These are phyloP conservation scores for Eumerus sabulonum DNA, from an alignment of 2,888 invertebrate genomes.

Conservation along the genomic window DNA sequence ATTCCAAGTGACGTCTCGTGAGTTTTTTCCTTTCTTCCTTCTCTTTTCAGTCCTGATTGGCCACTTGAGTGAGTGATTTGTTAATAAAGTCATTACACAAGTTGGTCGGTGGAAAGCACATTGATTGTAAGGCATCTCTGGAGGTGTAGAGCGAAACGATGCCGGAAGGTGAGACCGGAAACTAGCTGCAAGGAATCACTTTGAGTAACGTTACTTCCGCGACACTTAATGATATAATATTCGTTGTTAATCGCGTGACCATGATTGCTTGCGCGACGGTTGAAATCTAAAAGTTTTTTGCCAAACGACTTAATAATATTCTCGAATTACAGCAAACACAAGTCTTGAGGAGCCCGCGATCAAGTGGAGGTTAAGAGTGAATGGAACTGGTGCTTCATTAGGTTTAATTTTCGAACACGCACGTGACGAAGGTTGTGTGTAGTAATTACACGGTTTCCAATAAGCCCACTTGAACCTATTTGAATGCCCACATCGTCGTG, in stretches of 20 bases:
- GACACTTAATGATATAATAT: slow-evolving; percentile 67
- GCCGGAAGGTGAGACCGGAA: slow-evolving; percentile 65
- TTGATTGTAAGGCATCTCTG: not conserved
- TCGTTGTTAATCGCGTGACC: slow-evolving; percentile 65
- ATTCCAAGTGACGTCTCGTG: slow-evolving; percentile 59
- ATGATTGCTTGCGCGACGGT: slow-evolving; percentile 36
- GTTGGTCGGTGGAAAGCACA: slow-evolving; percentile 11
- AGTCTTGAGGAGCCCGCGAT: slow-evolving; percentile 11
- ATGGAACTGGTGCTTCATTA: slow-evolving; percentile 52
- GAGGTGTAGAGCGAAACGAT: slow-evolving; percentile 31
- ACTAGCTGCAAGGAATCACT: slow-evolving; percentile 61
- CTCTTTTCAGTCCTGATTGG: slow-evolving; percentile 50
- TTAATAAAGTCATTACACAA: slow-evolving; percentile 66
- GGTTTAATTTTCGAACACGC: slow-evolving; percentile 50
- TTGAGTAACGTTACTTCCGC: slow-evolving; percentile 64
- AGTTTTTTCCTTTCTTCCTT: slow-evolving; percentile 29
- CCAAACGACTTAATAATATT: slow-evolving; percentile 62
- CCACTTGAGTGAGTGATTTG: slow-evolving; percentile 68
- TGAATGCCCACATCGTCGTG: no score
- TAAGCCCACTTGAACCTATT: no score
- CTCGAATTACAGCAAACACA: slow-evolving; percentile 23
- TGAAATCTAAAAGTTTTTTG: slow-evolving; percentile 28
- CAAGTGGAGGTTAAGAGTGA: not conserved
- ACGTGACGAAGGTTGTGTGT: not conserved
- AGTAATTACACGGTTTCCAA: no score